Evolutionary conservation across 2,113 vertebrate species (phyloP).

Genomic region (Kryptolebias marmoratus): DNA sequence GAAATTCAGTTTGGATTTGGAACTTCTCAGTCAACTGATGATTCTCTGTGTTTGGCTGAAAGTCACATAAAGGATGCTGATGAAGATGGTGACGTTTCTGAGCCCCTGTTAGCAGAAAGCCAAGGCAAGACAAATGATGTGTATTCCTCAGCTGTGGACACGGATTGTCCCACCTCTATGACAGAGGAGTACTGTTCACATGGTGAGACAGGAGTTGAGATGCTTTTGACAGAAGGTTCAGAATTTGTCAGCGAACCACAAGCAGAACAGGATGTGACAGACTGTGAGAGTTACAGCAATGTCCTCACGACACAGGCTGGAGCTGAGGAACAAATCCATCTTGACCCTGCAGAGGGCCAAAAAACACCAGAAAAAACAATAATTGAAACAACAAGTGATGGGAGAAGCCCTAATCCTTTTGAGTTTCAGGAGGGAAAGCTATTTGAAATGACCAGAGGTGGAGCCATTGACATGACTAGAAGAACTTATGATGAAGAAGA

Average conservation of each 20-base stretch:
- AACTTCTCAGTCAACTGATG: constrained; percentile 15
- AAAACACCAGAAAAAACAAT: constrained; percentile 85
- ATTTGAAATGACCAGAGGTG: constrained; percentile 98
- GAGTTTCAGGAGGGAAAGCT: constrained; percentile 96
- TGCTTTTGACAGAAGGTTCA: constrained; percentile 2
- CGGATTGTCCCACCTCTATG: constrained; percentile 2
- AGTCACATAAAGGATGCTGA: constrained; percentile 15
- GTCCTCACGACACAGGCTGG: constrained; percentile 82
- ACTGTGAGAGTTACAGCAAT: constrained; percentile 11
- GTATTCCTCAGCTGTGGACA: background rate
- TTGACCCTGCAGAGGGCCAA: constrained; percentile 81
- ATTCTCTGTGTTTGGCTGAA: constrained; percentile 13
- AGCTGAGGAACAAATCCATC: constrained; percentile 83
- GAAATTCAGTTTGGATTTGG: constrained; percentile 16
- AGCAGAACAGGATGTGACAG: constrained; percentile 4
- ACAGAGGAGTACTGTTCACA: constrained; percentile 18
- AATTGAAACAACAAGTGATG: constrained; percentile 83
- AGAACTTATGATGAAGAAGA: constrained; percentile 86
- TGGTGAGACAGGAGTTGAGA: constrained; percentile 12
- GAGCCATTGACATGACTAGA: constrained; percentile 97
- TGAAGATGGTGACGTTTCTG: constrained; percentile 9
- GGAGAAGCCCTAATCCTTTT: constrained; percentile 88
- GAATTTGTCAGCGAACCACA: constrained; percentile 5
- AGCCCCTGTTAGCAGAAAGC: background rate
- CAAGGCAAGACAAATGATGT: constrained; percentile 1